Percentiles rank a stretch among this genome's conserved stretches.
Conservation (phyloP, 2,888 invertebrate species). For the Ophioninae sp. region DNA sequence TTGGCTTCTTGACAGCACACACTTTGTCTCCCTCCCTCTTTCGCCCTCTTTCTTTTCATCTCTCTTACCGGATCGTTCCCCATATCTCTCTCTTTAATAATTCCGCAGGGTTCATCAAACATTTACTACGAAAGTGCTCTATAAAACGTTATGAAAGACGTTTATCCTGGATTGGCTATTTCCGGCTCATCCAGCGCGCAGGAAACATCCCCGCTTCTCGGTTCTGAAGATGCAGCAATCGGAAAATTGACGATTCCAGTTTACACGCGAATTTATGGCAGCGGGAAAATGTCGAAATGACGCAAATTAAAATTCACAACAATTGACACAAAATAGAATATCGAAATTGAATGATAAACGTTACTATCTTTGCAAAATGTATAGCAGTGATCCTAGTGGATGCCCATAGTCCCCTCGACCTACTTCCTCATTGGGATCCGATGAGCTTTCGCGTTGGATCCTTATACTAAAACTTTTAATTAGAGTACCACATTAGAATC, state of each 20-base stretch:
- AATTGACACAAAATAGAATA: too few species aligned
- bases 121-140: constrained; percentile 51
- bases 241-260: constrained; percentile 44
- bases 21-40: not conserved
- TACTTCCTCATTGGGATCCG: too few species aligned
- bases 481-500: too few species aligned
- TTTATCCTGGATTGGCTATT: constrained; percentile 58
- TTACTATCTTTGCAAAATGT: too few species aligned
- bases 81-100: constrained; percentile 29
- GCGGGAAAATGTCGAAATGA: not conserved
- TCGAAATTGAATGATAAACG: too few species aligned
- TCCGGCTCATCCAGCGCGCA: constrained; percentile 53
- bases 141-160: constrained; percentile 43
- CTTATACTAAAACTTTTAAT: too few species aligned
- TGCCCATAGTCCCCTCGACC: too few species aligned
- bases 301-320: too few species aligned
- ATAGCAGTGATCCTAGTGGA: too few species aligned
- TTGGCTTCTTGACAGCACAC: constrained; percentile 36
- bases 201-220: constrained; percentile 30
- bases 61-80: not conserved
- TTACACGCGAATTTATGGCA: constrained; percentile 22
- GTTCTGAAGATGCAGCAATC: constrained; percentile 54
- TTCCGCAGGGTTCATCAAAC: constrained; percentile 51
- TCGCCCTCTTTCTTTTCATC: not conserved
- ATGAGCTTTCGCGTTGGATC: too few species aligned